A percentile compares a stretch with the other conserved stretches of the same genome.
Conservation (phyloP, 2,888 invertebrate genomes). For the Nomada hirtipes region DNA sequence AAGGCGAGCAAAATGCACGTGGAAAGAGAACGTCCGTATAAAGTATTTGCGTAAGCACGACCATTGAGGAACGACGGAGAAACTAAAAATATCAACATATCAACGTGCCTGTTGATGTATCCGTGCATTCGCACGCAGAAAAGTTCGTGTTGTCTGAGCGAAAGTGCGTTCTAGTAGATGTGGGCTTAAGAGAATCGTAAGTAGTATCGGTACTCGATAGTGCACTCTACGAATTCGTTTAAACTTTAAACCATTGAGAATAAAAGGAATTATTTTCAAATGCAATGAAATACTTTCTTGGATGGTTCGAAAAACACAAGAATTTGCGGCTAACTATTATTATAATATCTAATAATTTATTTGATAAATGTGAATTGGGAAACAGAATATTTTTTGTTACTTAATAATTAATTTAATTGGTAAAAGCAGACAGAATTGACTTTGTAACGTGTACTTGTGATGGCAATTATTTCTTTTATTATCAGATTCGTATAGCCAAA, state of each 20-base stretch:
- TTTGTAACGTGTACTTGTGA: too few relatives aligned
- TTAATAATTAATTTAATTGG: too few relatives aligned
- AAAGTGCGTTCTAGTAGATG: conserved; percentile 45
- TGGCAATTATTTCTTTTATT: too few relatives aligned
- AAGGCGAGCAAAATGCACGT: not conserved
- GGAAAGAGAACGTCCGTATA: conserved; percentile 16
- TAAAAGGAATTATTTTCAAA: not conserved
- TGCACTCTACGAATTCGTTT: not conserved
- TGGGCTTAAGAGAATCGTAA: conserved; percentile 24
- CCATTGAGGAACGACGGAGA: conserved; percentile 42
- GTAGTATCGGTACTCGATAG: not conserved
- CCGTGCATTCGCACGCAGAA: conserved; percentile 41
- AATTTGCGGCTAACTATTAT: too few relatives aligned
- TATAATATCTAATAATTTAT: too few relatives aligned
- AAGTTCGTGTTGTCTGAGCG: conserved; percentile 46
- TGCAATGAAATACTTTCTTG: not conserved
- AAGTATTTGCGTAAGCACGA: conserved; percentile 39
- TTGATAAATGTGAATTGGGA: too few relatives aligned
- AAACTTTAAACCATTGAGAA: too few relatives aligned
- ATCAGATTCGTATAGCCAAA: too few relatives aligned
- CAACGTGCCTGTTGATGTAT: conserved; percentile 37
- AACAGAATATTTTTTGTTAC: too few relatives aligned
- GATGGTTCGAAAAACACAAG: too few relatives aligned
- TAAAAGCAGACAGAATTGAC: too few relatives aligned
- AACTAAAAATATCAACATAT: conserved; percentile 60